Base-by-base conservation (phyloP, 2,888 invertebrate species). In the Hypomecis punctinalis region DNA sequence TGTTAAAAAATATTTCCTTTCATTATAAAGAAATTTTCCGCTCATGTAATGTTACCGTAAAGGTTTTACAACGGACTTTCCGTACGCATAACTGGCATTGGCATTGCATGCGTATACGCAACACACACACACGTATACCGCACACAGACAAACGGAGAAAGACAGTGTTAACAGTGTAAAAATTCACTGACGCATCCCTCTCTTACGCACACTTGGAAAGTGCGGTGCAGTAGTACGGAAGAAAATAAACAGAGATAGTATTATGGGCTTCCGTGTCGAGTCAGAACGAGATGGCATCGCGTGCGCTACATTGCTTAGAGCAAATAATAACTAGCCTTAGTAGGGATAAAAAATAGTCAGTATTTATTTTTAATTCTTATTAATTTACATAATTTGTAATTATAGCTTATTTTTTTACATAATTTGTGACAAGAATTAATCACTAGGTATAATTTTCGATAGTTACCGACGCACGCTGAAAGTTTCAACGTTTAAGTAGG, bases 81-180 rank as follows among this genome's bases (percentile, higher is more conserved):
- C 88, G 86, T 75, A 75, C 69, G 77, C 89, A 86, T 90, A 90
- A 91, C 85, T 86, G 90, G 84, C 91, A 90, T 84, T 91, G 92
- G 90, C 91, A 90, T 92, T 93, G 93, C 92, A 83, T 90, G 90
- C 89, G 86, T 82, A 84, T 82, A 87, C 92, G 92, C 92, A 92
- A 91, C 86, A 84, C 83, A 40, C 82, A 84, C 85, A 89, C 89
- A 78, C 57, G 72, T 23, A 23, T 23, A 23, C 39, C 45, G 45
- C 60, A 67, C 60, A 59, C 66, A 55, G 68, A 73, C 71, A 71
- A 61, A 67, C 40, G 63, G 63, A 63, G 36, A 62, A 61, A 62
- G 46, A 61, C 37, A 52, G 53, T 59, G 56, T 69, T 59, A 52
- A 52, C 66, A 69, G 52, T 60, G 46, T 63, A 53, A 46, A 63